These are phyloP conservation scores for Rhogogaster chlorosoma DNA, from an alignment of 2,888 invertebrate genomes.

Conservation along the genomic window DNA sequence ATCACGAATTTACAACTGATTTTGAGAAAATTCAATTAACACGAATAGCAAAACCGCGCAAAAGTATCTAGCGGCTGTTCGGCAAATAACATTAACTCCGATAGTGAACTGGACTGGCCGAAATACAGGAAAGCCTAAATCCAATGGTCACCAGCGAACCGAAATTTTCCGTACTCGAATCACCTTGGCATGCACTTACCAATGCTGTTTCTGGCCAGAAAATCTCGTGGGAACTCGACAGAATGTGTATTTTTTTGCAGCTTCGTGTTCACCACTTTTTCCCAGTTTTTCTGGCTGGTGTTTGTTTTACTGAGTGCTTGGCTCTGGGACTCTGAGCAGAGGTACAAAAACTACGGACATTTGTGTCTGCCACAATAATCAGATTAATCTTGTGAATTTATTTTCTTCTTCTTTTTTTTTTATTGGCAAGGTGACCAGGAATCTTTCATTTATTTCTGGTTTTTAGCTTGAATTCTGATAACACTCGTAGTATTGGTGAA, in stretches of 20 bases:
- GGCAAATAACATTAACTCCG: background rate
- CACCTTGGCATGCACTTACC: conserved; percentile 41
- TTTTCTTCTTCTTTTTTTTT: background rate
- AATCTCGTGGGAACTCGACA: conserved; percentile 69
- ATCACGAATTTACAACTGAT: background rate
- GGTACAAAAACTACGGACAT: background rate
- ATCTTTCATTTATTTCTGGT: background rate
- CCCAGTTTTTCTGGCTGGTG: conserved; percentile 52
- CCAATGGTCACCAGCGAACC: background rate
- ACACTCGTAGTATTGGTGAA: background rate
- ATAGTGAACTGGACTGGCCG: background rate
- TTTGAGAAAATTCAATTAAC: background rate
- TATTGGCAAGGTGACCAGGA: background rate
- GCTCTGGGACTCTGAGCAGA: background rate
- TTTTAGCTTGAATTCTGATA: background rate
- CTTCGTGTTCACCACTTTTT: conserved; percentile 41
- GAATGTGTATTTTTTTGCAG: conserved; percentile 63
- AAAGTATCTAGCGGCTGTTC: background rate
- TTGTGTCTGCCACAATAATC: conserved; percentile 16
- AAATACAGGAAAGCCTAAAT: background rate
- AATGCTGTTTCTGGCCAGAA: conserved; percentile 52
- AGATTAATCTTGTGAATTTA: background rate
- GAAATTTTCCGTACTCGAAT: conserved; percentile 9
- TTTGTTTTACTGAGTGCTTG: conserved; percentile 62
- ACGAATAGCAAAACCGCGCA: background rate